Evolutionary conservation across 2,113 vertebrate genomes (phyloP).

Genomic region (Gasterosteus nipponicus): DNA sequence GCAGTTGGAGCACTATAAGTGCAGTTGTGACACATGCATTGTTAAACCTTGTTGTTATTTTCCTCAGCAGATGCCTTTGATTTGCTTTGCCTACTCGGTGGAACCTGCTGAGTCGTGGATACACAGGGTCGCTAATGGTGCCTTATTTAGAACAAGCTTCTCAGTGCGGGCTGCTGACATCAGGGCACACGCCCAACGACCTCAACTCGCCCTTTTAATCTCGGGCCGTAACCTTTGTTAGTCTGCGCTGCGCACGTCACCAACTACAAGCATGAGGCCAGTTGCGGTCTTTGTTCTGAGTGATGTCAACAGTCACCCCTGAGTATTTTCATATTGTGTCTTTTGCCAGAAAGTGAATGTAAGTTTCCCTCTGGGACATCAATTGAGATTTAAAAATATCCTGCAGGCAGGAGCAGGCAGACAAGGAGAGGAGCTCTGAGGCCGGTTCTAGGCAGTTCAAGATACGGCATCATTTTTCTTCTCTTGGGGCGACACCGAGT

Average conservation of each 20-base stretch:
- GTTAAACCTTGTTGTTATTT: slow-evolving; percentile 33
- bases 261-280: not conserved
- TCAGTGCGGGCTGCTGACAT: not conserved
- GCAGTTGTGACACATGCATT: slow-evolving; percentile 34
- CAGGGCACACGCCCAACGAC: not conserved
- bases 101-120: slow-evolving; percentile 8
- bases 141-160: not conserved
- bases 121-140: not conserved
- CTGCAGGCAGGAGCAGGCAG: not conserved
- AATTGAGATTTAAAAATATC: not conserved
- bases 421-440: slow-evolving; percentile 7
- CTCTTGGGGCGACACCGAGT: slow-evolving; percentile 22
- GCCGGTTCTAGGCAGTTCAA: slow-evolving; percentile 12
- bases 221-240: not conserved
- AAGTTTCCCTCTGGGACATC: not conserved
- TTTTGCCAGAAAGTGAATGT: not conserved
- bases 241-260: not conserved
- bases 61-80: slow-evolving; percentile 27
- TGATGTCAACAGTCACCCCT: not conserved
- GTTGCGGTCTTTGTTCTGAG: not conserved
- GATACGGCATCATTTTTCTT: slow-evolving; percentile 27
- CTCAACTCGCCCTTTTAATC: not conserved
- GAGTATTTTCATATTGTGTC: not conserved
- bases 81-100: not conserved
- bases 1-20: slow-evolving; percentile 20